These are phyloP conservation scores for Cheilosia grossa DNA, from an alignment of 2,888 invertebrate genomes.

Conservation along the genomic window DNA sequence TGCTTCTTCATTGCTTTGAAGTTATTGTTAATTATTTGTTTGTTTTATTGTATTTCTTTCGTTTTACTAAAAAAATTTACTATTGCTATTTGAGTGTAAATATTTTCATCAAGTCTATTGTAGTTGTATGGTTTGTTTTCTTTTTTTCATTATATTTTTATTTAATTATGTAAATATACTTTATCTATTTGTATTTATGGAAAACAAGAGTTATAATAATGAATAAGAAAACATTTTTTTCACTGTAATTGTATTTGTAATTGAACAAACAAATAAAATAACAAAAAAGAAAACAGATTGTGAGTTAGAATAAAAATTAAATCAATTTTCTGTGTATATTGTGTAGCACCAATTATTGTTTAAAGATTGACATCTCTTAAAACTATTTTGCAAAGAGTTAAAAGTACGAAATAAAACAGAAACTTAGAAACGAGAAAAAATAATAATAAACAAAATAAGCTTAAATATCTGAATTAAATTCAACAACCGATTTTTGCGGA, in stretches of 20 bases:
- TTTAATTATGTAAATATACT: conserved; percentile 74
- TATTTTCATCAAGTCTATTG: conserved; percentile 72
- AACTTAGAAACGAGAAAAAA: conserved; percentile 43
- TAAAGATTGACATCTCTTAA: conserved; percentile 67
- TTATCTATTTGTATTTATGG: conserved; percentile 73
- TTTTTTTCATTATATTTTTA: conserved; percentile 47
- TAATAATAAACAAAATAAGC: conserved; percentile 71
- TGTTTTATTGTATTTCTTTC: conserved; percentile 76
- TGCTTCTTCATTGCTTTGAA: conserved; percentile 64
- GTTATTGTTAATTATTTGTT: conserved; percentile 64
- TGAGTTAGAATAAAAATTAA: conserved; percentile 28
- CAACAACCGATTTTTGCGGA: conserved; percentile 76
- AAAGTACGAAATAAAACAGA: conserved; percentile 29
- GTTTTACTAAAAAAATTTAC: conserved; percentile 73
- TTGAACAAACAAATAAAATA: conserved; percentile 73
- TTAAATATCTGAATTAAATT: conserved; percentile 77
- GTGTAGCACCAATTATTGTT: conserved; percentile 75
- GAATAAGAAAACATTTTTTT: not conserved
- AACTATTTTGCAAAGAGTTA: conserved; percentile 66
- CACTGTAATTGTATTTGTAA: conserved; percentile 7
- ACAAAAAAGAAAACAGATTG: conserved; percentile 64
- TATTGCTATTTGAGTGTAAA: conserved; percentile 76
- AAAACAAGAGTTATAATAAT: conserved; percentile 41
- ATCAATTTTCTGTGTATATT: conserved; percentile 68
- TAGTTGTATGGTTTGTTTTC: conserved; percentile 73